phyloP scores from a whole-genome alignment of 1,140 invertebrate genomes.

The Hylyphantes graminicola region DNA sequence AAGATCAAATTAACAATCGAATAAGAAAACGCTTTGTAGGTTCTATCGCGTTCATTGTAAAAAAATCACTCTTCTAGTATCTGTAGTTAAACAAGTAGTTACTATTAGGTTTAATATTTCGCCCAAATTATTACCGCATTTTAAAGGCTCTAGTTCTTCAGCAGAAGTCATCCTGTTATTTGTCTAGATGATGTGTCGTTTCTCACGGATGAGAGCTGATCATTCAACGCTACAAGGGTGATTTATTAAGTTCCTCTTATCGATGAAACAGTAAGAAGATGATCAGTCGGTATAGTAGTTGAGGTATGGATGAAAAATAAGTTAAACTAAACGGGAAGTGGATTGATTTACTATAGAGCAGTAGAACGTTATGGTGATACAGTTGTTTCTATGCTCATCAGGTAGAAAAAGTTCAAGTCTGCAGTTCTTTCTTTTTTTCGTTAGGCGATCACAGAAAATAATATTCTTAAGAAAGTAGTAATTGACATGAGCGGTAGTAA shows the following conservation, averaged over 20 bases:
- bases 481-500: slow-evolving; percentile 11
- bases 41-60: no score
- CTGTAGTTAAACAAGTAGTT: no score
- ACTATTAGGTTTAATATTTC: no score
- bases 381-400: background rate
- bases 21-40: no score
- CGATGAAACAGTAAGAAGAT: slow-evolving; percentile 1
- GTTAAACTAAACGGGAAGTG: background rate
- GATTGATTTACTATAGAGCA: slow-evolving; percentile 21
- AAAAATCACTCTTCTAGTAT: no score
- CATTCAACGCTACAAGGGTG: background rate
- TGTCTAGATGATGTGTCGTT: background rate
- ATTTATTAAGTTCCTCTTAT: slow-evolving; percentile 5
- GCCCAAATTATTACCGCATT: no score
- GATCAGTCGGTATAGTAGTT: background rate
- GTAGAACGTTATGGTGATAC: slow-evolving; percentile 17
- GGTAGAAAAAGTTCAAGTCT: slow-evolving; percentile 7
- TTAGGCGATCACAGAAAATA: slow-evolving; percentile 1
- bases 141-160: no score
- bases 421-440: slow-evolving; percentile 8
- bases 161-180: no score
- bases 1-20: no score
- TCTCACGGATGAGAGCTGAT: background rate
- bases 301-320: background rate
- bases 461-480: slow-evolving; percentile 19